Percentiles rank a stretch among this genome's conserved stretches.
These are phyloP conservation scores for Phataginus tetradactyla DNA, from an alignment of 2,797 vertebrate genomes.

Conservation along the genomic window DNA sequence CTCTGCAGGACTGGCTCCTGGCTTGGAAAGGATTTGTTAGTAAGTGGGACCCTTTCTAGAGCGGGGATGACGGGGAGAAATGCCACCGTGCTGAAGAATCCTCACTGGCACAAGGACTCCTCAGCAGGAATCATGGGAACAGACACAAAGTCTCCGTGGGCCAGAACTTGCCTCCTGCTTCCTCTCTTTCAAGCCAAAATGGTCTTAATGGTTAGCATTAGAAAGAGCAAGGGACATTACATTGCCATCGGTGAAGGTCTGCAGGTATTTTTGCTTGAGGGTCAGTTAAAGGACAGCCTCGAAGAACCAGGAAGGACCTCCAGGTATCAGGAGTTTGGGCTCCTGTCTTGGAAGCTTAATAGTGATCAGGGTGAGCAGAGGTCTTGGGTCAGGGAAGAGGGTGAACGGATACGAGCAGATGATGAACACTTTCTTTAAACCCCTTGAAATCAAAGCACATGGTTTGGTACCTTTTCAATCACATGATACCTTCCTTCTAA, in stretches of 20 bases:
- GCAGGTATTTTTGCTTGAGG: neutral
- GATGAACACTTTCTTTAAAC: neutral
- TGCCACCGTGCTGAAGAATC: neutral
- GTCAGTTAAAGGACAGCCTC: neutral
- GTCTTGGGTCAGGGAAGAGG: neutral
- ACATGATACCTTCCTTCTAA: neutral
- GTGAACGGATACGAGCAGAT: neutral
- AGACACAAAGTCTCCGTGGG: neutral
- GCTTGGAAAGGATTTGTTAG: neutral
- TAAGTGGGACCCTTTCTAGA: neutral
- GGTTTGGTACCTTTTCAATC: conserved; percentile 41
- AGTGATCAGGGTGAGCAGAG: neutral
- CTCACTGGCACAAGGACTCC: neutral
- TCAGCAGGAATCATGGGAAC: neutral
- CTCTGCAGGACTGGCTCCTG: neutral
- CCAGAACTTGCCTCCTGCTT: neutral
- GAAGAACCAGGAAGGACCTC: neutral
- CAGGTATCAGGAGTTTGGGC: neutral
- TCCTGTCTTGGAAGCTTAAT: neutral
- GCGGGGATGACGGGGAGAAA: neutral
- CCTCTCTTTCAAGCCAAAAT: neutral
- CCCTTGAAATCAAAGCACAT: neutral
- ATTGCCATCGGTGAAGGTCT: neutral
- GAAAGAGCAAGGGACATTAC: neutral
- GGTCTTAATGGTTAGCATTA: neutral